These are phyloP conservation scores for Scortum barcoo DNA, from an alignment of 2,113 vertebrate species.

Conservation along the genomic window DNA sequence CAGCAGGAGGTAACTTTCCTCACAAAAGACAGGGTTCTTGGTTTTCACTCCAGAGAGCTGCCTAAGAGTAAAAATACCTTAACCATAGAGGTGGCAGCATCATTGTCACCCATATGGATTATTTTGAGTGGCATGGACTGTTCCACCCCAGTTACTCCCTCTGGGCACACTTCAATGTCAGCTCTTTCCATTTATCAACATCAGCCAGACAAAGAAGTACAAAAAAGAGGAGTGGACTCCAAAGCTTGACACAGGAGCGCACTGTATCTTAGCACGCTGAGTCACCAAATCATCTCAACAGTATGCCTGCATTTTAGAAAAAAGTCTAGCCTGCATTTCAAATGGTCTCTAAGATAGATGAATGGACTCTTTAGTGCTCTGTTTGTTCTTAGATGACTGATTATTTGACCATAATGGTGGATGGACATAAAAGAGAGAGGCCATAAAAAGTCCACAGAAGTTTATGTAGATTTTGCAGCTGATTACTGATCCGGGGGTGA, in stretches of 20 bases:
- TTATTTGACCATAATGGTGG: not conserved
- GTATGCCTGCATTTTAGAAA: not conserved
- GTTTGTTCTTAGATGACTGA: not conserved
- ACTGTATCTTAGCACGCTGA: not conserved
- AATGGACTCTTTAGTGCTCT: not conserved
- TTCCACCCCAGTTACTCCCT: not conserved
- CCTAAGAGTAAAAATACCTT: not conserved
- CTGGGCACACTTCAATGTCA: not conserved
- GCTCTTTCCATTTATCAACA: not conserved
- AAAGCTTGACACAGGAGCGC: not conserved
- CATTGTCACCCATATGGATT: not conserved
- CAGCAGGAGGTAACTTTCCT: not conserved
- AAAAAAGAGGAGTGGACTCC: not conserved
- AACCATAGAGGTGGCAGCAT: not conserved
- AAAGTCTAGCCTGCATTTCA: not conserved
- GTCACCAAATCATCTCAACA: not conserved
- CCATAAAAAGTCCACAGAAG: not conserved
- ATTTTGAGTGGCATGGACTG: not conserved
- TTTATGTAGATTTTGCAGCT: not conserved
- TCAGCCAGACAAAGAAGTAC: not conserved
- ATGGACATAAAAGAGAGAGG: not conserved
- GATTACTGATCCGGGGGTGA: slow-evolving; percentile 26
- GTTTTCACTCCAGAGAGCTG: not conserved
- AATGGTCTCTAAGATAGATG: not conserved
- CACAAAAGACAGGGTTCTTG: not conserved